Conservation (phyloP, 2,888 invertebrate genomes). For the Cynaeus angustus region DNA sequence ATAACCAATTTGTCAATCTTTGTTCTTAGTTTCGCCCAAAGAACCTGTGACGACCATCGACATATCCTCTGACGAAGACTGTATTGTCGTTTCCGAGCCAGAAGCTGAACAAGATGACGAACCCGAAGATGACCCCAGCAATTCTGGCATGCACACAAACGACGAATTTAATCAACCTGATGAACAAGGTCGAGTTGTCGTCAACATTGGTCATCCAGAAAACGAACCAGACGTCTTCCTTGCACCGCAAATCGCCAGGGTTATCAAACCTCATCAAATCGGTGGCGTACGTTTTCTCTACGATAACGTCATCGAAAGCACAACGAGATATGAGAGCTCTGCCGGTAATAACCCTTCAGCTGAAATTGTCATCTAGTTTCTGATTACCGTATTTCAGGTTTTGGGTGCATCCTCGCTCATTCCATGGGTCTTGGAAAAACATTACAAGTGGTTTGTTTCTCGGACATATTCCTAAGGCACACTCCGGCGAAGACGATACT, state of each 20-base stretch:
- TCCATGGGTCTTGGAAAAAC: conserved; percentile 99
- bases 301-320: conserved; percentile 97
- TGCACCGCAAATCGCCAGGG: conserved; percentile 91
- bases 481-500: conserved; percentile 92
- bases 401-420: conserved; percentile 98
- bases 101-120: conserved; percentile 85
- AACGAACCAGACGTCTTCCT: conserved; percentile 93
- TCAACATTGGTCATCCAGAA: conserved; percentile 94
- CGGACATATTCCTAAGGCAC: conserved; percentile 94
- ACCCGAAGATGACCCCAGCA: conserved; percentile 89
- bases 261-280: conserved; percentile 97
- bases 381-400: conserved; percentile 74
- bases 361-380: too few relatives aligned
- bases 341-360: conserved; percentile 65
- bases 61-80: conserved; percentile 86
- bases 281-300: conserved; percentile 86
- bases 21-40: conserved; percentile 21
- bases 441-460: conserved; percentile 93
- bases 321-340: conserved; percentile 88
- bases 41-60: conserved; percentile 83
- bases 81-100: conserved; percentile 89
- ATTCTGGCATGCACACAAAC: conserved; percentile 94
- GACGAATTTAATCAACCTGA: conserved; percentile 94
- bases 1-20: background rate
- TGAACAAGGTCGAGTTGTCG: conserved; percentile 91